These are phyloP conservation scores for Xyrauchen texanus DNA, from an alignment of 2,113 vertebrate genomes.

Conservation along the genomic window DNA sequence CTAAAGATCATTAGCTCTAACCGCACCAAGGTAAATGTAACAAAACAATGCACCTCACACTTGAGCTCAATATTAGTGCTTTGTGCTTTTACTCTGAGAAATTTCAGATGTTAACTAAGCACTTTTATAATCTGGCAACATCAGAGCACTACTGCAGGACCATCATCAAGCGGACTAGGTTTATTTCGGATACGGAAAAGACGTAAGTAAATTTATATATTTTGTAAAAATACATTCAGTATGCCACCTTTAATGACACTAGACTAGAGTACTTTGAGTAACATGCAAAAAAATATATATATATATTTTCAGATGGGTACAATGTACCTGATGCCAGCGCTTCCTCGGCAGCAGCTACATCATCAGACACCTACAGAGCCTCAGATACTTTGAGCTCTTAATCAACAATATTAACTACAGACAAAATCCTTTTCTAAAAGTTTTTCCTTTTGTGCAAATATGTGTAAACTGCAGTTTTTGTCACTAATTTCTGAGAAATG, in stretches of 20 bases:
- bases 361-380: constrained; percentile 10
- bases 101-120: too few relatives aligned
- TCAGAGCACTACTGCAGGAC: too few relatives aligned
- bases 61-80: not conserved
- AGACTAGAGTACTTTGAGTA: not conserved
- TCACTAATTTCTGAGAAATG: too few relatives aligned
- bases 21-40: constrained; percentile 22
- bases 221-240: not conserved
- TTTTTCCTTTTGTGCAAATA: too few relatives aligned
- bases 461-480: too few relatives aligned
- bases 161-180: too few relatives aligned
- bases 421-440: too few relatives aligned
- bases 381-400: not conserved
- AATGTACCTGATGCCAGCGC: constrained; percentile 4
- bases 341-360: not conserved
- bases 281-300: not conserved
- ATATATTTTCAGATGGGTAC: constrained; percentile 40
- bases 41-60: not conserved
- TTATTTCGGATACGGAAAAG: constrained; percentile 9
- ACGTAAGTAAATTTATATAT: constrained; percentile 22
- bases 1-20: constrained; percentile 22
- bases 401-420: not conserved
- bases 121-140: too few relatives aligned
- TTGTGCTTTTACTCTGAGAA: too few relatives aligned
- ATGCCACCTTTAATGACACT: not conserved